Base-by-base conservation (phyloP, 2,113 vertebrate genomes). In the Corydoras sp. region DNA sequence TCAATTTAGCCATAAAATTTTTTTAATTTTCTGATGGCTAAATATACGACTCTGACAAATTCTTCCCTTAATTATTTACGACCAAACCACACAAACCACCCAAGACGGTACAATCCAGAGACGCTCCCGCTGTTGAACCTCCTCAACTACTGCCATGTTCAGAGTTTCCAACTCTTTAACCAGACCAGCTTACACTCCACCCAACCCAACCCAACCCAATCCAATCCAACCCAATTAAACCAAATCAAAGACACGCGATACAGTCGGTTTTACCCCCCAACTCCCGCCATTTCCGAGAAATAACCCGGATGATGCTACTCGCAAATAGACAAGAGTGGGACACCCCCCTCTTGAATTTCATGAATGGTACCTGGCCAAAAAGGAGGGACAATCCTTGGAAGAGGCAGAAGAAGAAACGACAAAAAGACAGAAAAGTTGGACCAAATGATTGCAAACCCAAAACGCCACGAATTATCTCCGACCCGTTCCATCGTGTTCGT, bases 311-410 rank as follows among this genome's bases (percentile, higher is more conserved):
- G 83, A 86, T 87, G 86, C 84, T 85, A 86, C 86, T 84, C 82
- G 74, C 85, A 77, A 69, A 74, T 72, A 78, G 78, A 65, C 9
- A 63, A 72, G 64, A 69, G 54, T 66, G 35, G 35, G 18, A 24
- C 76, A 55, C 59, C 62, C 75, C 59, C 68, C 80, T 56, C 54
- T 75, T 68, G 63, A 77, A 73, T 78, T 80, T 84, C 82, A 76
- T 86, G 83, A 83, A 81, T 85, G 87, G 86, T 88, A 88, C 88
- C 88, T 89, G 87, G 84, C 82, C 83, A 80, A 77, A 83, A 85
- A 82, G 86, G 86, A 83, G 83, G 84, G 84, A 14, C 10, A 84
- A 86, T 86, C 85, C 82, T 68, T 79, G 76, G 75, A 78, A 82
- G 54, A 56, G 3, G 68, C 76, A 80, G 76, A 76, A 80, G 18